Base-by-base conservation (phyloP, 2,113 vertebrate species). In the Ctenodactylus gundi region DNA sequence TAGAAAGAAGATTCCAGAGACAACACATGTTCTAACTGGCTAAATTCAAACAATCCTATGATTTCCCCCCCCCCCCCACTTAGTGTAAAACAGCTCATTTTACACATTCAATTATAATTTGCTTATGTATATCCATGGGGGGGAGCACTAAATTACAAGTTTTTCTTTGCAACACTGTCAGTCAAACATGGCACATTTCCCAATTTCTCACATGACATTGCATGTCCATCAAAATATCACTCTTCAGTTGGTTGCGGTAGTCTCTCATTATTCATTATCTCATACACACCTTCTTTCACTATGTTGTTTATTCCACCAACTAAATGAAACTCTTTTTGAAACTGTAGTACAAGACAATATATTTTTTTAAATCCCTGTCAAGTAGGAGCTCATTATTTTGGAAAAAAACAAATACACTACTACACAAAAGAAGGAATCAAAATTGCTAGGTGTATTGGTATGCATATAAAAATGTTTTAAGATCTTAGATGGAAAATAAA, bases 351-450 rank as follows among this genome's bases (percentile, higher is more conserved):
- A 78, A 58, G 18, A 76, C 3, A 51, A 70, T 39, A 62, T 12
- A 62, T n/a, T n/a, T 60, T 60, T 51, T 80, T 83, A 65, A 77
- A 62, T 92, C 76, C 88, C 88, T 95, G 93, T 94, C 95, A 91
- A 85, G 21, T 81, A 88, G 91, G 89, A 96, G 89, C 91, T 91
- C 78, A 9, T 72, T 81, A 78, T 82, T 81, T 86, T 75, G 57
- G 53, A 14, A 12, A 77, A 81, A 53, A n/a, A 14, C 34, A 34
- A 17, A 76, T 17, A 88, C 5, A 90, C 65, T 13, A 55, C 7
- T 86, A 80, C 12, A 72, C 7, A 80, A 60, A 44, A 53, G 70
- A 67, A 7, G 44, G 51, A 94, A 85, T 39, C 8, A 44, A 62
- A 80, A 84, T 3, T 15, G 23, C 15, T 27, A 55, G 6, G 2